A percentile compares a stretch with the other conserved stretches of the same genome.
Evolutionary conservation across 2,888 invertebrate species (phyloP).

Genomic region (Sinotaia quadrata): DNA sequence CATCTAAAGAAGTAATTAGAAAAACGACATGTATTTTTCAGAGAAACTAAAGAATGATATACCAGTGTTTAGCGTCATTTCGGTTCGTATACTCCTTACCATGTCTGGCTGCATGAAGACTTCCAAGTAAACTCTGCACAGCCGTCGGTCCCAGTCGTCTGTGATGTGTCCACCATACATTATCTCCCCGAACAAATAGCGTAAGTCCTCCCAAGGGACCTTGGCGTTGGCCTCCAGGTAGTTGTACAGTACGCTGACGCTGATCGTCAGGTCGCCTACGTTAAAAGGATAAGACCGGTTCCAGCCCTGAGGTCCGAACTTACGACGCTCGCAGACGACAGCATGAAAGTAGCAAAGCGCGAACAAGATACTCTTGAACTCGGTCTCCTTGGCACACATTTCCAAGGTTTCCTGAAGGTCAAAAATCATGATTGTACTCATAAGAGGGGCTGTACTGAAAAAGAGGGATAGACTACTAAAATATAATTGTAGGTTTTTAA

Average conservation of each 20-base stretch:
- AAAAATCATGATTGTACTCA: no score
- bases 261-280: conserved; percentile 92
- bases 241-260: conserved; percentile 93
- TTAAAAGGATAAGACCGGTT: conserved; percentile 93
- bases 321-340: conserved; percentile 92
- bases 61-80: background rate
- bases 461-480: no score
- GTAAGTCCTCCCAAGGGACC: conserved; percentile 94
- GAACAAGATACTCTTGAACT: conserved; percentile 95
- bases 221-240: conserved; percentile 91
- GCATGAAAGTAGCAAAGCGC: conserved; percentile 93
- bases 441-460: no score
- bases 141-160: conserved; percentile 94
- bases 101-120: conserved; percentile 94
- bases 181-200: conserved; percentile 96
- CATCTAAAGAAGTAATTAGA: no score
- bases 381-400: conserved; percentile 95
- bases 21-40: background rate
- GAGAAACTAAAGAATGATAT: background rate
- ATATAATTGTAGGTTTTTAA: no score
- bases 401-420: conserved; percentile 84
- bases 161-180: conserved; percentile 99
- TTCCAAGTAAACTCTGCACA: conserved; percentile 85
- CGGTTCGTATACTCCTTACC: no score
- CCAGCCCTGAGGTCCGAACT: conserved; percentile 89